phyloP scores from a whole-genome alignment of 2,888 invertebrate genomes.

The Torymus auratus region DNA sequence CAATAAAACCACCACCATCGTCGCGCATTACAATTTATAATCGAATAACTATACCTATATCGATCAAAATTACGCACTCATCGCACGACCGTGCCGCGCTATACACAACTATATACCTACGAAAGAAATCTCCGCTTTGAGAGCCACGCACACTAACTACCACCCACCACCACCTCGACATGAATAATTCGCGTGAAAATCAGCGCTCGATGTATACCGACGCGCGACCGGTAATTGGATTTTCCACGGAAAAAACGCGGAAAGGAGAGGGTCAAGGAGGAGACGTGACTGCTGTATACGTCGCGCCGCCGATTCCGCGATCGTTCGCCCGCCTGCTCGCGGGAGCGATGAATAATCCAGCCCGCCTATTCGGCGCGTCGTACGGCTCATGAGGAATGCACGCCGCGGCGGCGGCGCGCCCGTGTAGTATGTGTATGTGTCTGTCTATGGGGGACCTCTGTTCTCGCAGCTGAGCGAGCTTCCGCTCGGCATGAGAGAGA shows the following conservation, averaged over 20 bases:
- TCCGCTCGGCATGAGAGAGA: neutral
- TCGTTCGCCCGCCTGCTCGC: neutral
- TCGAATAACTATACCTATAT: no score
- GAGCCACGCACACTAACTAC: no score
- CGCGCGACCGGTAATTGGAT: neutral
- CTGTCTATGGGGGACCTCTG: neutral
- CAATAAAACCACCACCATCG: no score
- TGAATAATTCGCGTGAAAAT: conserved; percentile 1
- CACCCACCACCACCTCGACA: neutral
- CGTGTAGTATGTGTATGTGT: neutral
- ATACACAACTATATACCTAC: no score
- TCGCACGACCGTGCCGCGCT: no score
- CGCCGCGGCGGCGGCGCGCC: conserved; percentile 9
- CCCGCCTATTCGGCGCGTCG: neutral
- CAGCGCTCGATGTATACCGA: neutral
- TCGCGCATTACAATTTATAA: no score
- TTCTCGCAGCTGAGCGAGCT: conserved; percentile 3
- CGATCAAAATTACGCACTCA: no score
- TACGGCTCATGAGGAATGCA: conserved; percentile 40
- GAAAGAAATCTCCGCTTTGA: no score
- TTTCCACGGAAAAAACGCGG: neutral
- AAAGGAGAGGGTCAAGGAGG: neutral
- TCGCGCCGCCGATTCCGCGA: neutral
- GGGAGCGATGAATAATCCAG: conserved; percentile 33
- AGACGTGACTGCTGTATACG: neutral